A percentile compares a stretch with the other conserved stretches of the same genome.
These are phyloP conservation scores for Megalops cyprinoides DNA, from an alignment of 2,797 vertebrate genomes.

Conservation along the genomic window DNA sequence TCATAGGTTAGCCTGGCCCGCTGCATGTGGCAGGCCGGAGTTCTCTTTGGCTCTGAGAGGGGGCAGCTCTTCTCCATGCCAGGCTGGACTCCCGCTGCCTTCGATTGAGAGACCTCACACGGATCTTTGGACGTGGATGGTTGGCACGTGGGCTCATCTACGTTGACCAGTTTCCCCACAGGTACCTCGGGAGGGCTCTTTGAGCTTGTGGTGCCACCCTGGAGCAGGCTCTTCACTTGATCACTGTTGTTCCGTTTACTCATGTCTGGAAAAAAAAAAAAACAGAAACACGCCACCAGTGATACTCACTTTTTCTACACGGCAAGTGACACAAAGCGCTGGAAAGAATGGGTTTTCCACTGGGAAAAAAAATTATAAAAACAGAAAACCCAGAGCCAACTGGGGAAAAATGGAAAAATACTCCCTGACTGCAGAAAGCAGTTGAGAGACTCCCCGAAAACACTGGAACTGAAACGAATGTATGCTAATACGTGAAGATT, in stretches of 20 bases:
- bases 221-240: background rate
- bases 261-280: background rate
- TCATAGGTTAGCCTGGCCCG: background rate
- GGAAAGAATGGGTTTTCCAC: no score
- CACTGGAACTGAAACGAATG: no score
- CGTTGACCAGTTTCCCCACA: background rate
- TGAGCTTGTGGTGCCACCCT: background rate
- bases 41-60: conserved; percentile 39
- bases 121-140: background rate
- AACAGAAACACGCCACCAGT: no score
- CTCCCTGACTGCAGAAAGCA: no score
- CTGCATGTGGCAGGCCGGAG: background rate
- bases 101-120: background rate
- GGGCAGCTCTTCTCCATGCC: background rate
- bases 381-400: no score
- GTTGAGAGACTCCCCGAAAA: no score
- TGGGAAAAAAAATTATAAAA: no score
- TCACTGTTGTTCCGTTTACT: conserved; percentile 30
- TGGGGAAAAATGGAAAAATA: no score
- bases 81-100: background rate
- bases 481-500: background rate
- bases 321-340: no score
- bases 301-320: no score
- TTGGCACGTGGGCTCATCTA: background rate
- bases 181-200: background rate